These are phyloP conservation scores for Napeogenes inachia DNA, from an alignment of 2,888 invertebrate species.

Conservation along the genomic window DNA sequence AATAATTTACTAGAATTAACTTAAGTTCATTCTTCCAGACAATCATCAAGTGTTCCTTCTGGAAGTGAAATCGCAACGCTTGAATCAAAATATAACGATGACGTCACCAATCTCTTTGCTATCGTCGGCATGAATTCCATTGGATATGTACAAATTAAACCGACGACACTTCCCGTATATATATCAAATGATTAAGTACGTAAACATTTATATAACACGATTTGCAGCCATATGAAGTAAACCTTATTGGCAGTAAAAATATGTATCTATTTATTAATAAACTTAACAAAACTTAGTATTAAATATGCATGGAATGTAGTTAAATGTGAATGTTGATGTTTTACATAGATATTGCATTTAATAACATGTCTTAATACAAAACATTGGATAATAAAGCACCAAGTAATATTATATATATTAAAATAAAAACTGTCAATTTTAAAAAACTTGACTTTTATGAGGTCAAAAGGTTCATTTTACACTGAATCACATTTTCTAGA, in stretches of 20 bases:
- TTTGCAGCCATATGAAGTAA: too few species aligned
- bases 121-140: constrained; percentile 61
- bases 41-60: constrained; percentile 46
- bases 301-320: constrained; percentile 16
- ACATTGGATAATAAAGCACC: too few species aligned
- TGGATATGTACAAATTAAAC: constrained; percentile 63
- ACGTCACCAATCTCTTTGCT: constrained; percentile 60
- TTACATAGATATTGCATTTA: too few species aligned
- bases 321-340: too few species aligned
- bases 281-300: constrained; percentile 6
- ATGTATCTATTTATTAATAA: neutral
- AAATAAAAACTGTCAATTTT: too few species aligned
- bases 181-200: constrained; percentile 32
- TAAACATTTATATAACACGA: neutral
- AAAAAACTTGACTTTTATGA: too few species aligned
- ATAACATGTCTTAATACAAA: too few species aligned
- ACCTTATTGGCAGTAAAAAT: neutral
- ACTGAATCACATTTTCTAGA: too few species aligned
- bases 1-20: neutral
- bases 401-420: too few species aligned
- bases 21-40: constrained; percentile 41
- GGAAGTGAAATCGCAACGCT: constrained; percentile 49
- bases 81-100: constrained; percentile 48
- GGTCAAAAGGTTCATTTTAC: too few species aligned
- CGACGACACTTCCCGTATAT: constrained; percentile 54